Evolutionary conservation across 2,888 invertebrate genomes (phyloP).

Genomic region (Boloria euphrosyne): DNA sequence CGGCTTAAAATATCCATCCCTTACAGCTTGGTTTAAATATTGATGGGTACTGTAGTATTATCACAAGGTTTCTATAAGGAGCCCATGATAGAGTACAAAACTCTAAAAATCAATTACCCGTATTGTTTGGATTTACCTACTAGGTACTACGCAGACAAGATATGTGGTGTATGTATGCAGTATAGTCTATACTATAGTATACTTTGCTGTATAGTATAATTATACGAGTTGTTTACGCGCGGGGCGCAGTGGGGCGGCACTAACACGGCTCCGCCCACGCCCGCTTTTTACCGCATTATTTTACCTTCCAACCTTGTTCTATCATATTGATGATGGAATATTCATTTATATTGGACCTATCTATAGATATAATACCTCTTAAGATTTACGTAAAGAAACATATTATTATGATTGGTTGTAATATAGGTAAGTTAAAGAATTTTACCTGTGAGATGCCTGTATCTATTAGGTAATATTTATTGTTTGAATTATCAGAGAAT

Average conservation of each 20-base stretch:
- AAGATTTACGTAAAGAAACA: background rate
- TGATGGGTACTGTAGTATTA: too few species aligned
- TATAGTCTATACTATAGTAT: constrained; percentile 18
- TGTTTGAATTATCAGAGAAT: too few species aligned
- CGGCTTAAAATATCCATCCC: too few species aligned
- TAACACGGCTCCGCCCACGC: constrained; percentile 60
- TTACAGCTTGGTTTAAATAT: too few species aligned
- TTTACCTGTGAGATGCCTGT: too few species aligned
- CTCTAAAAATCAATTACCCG: too few species aligned
- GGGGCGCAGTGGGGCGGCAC: constrained; percentile 64
- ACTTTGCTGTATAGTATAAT: constrained; percentile 47
- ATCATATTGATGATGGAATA: constrained; percentile 31
- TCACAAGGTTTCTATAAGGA: too few species aligned
- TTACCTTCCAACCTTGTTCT: constrained; percentile 33
- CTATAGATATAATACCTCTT: constrained; percentile 13
- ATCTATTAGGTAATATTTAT: too few species aligned
- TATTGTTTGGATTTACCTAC: too few species aligned
- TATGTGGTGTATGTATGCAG: background rate
- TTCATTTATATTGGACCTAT: constrained; percentile 30
- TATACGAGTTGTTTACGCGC: constrained; percentile 53
- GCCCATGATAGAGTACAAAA: too few species aligned
- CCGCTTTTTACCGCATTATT: constrained; percentile 41
- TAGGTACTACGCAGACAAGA: constrained; percentile 30
- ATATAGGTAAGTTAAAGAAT: too few species aligned
- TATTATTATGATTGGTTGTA: background rate